Conservation (phyloP, 2,797 vertebrate species). For the Brachyalestes nurse region DNA sequence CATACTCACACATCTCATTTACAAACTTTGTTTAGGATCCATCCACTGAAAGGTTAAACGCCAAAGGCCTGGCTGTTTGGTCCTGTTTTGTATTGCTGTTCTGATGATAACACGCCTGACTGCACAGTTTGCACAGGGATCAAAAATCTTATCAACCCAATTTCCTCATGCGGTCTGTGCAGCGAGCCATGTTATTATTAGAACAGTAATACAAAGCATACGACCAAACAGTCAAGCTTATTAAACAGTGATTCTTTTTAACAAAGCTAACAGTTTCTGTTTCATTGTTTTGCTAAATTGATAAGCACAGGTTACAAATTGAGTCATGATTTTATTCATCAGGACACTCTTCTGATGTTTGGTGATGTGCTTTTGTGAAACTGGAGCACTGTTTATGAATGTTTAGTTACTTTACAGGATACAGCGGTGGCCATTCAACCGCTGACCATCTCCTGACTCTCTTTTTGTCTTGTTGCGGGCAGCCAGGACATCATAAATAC, state of each 20-base stretch:
- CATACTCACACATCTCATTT: no score
- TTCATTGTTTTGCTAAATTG: not conserved
- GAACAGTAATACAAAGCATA: not conserved
- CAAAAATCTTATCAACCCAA: no score
- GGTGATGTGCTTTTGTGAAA: slow-evolving; percentile 1
- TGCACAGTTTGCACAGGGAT: no score
- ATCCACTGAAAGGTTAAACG: no score
- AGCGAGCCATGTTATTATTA: not conserved
- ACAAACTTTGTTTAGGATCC: no score
- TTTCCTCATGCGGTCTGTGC: no score
- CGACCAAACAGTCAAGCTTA: not conserved
- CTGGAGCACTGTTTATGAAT: not conserved
- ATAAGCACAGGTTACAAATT: not conserved
- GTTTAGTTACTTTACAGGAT: not conserved
- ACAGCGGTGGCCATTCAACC: no score
- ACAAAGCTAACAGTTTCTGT: not conserved
- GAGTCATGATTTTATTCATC: not conserved
- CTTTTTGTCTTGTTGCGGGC: not conserved
- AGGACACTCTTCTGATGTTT: not conserved
- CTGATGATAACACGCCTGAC: no score
- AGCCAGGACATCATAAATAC: not conserved
- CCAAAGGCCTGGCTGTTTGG: no score
- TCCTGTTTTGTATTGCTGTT: no score
- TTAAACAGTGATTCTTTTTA: not conserved
- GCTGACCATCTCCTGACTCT: not conserved